Evolutionary conservation across 2,888 invertebrate genomes (phyloP).

Genomic region (Lissonota sp.): DNA sequence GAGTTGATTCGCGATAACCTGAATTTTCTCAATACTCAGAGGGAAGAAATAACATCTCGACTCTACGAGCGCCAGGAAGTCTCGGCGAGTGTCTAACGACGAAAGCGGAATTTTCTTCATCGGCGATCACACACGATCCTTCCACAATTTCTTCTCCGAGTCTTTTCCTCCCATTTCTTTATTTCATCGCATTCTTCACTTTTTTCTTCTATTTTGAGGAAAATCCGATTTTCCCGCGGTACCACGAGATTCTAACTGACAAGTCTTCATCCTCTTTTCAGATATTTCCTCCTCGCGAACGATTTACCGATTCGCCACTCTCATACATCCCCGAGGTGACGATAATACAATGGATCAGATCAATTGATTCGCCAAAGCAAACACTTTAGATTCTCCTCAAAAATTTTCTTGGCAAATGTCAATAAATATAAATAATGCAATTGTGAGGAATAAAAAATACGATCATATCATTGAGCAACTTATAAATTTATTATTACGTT

Average conservation of each 20-base stretch:
- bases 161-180: not conserved
- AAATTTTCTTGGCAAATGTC: no score
- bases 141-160: slow-evolving; percentile 14
- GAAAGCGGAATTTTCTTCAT: not conserved
- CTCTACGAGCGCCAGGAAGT: slow-evolving; percentile 14
- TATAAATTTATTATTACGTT: no score
- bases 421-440: no score
- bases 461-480: no score
- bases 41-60: slow-evolving; percentile 30
- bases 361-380: not conserved
- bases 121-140: slow-evolving; percentile 27
- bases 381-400: not conserved
- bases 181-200: not conserved
- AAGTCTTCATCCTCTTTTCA: not conserved
- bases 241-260: slow-evolving; percentile 34
- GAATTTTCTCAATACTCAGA: slow-evolving; percentile 46
- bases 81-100: not conserved
- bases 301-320: slow-evolving; percentile 8
- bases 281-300: not conserved
- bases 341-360: not conserved
- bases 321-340: not conserved
- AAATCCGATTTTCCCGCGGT: slow-evolving; percentile 33
- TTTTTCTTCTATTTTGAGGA: not conserved
- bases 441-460: no score
- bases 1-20: slow-evolving; percentile 34